phyloP scores from a whole-genome alignment of 2,797 vertebrate genomes.

The Rousettus madagascariensis region DNA sequence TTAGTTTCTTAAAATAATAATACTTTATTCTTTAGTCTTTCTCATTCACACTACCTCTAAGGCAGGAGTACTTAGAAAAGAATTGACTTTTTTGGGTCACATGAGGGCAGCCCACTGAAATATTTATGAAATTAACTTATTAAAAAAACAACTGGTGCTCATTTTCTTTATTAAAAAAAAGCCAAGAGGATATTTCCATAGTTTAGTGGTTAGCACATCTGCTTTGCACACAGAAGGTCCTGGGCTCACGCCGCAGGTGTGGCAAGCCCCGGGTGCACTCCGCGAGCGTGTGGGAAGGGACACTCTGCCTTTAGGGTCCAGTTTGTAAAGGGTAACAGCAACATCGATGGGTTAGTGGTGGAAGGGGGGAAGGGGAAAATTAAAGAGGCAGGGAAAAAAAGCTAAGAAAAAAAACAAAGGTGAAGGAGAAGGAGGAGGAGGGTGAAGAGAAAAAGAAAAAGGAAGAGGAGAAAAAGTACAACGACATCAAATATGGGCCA shows the following conservation, averaged over 20 bases:
- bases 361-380: too few species aligned
- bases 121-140: neutral
- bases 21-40: neutral
- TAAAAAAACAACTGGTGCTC: neutral
- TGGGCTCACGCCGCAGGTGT: too few species aligned
- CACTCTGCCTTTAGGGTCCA: too few species aligned
- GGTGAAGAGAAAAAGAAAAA: neutral
- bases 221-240: too few species aligned
- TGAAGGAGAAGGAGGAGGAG: neutral
- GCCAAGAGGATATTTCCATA: neutral
- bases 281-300: too few species aligned
- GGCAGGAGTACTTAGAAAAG: neutral
- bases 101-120: neutral
- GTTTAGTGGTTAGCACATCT: too few species aligned
- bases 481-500: neutral
- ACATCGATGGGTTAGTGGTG: too few species aligned
- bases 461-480: neutral
- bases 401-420: neutral
- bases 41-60: neutral
- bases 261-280: too few species aligned
- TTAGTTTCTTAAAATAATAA: neutral
- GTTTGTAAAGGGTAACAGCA: too few species aligned
- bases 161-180: neutral
- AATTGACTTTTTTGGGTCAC: neutral
- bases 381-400: neutral